These are phyloP conservation scores for Passer domesticus DNA, from an alignment of 2,113 vertebrate genomes.

Conservation along the genomic window DNA sequence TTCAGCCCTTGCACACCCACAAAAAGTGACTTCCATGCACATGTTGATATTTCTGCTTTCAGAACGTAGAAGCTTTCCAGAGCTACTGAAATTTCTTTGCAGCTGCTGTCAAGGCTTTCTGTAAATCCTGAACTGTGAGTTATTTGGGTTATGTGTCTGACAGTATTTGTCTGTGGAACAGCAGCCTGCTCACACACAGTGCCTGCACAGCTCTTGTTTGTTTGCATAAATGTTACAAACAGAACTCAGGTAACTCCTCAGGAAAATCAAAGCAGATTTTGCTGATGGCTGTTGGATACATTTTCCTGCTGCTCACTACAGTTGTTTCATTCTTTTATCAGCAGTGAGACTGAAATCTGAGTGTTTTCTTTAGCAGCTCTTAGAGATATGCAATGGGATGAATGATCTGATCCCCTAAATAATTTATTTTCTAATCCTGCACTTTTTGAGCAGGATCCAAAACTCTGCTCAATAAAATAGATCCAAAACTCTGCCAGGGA, in stretches of 20 bases:
- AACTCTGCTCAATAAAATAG: not conserved
- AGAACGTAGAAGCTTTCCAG: not conserved
- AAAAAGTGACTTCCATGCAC: not conserved
- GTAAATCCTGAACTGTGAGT: not conserved
- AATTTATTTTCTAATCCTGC: not conserved
- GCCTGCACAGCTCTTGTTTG: not conserved
- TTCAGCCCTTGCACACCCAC: not conserved
- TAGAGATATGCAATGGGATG: not conserved
- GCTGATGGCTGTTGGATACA: not conserved
- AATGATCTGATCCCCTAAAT: not conserved
- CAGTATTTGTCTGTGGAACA: not conserved
- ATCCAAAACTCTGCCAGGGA: not conserved
- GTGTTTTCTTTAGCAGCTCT: not conserved
- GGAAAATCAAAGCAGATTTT: constrained; percentile 1
- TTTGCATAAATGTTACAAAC: not conserved
- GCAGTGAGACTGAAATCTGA: not conserved
- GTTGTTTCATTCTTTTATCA: not conserved
- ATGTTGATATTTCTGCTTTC: not conserved
- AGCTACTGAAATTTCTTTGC: not conserved
- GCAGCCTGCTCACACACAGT: not conserved
- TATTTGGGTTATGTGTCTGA: not conserved
- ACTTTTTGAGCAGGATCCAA: not conserved
- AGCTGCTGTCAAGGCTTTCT: not conserved
- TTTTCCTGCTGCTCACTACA: not conserved
- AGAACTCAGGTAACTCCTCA: not conserved